A percentile compares a stretch with the other conserved stretches of the same genome.
Conservation (phyloP, 2,113 vertebrate genomes). For the Vidua macroura region DNA sequence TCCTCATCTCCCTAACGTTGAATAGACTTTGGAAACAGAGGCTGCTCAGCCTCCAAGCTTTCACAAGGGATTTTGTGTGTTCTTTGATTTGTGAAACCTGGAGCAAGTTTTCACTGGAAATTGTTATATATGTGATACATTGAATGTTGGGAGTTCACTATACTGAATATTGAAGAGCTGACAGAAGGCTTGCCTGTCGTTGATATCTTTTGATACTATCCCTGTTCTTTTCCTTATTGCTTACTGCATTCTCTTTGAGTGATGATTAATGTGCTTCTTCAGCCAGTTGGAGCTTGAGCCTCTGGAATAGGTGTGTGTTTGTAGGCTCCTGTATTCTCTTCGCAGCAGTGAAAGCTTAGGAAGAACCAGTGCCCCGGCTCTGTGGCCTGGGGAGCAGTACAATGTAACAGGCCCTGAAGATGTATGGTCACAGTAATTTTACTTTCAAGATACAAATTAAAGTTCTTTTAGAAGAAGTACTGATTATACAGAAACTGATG, state of each 20-base stretch:
- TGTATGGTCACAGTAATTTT: background rate
- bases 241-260: background rate
- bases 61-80: background rate
- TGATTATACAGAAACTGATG: background rate
- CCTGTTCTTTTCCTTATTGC: background rate
- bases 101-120: background rate
- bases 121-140: rapidly evolving
- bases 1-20: background rate
- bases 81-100: background rate
- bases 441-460: background rate
- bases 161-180: background rate
- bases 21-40: background rate
- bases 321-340: background rate
- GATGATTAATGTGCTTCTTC: slow-evolving; percentile 11
- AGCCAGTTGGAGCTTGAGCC: background rate
- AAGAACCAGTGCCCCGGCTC: background rate
- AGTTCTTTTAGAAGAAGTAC: background rate
- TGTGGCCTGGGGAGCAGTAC: background rate
- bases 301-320: background rate
- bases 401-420: background rate
- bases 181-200: background rate
- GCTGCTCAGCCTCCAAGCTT: background rate
- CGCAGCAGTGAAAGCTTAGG: background rate
- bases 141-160: rapidly evolving
- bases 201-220: background rate